These are phyloP conservation scores for Dorcus parallelipipedus DNA, from an alignment of 2,888 invertebrate species.

Conservation along the genomic window DNA sequence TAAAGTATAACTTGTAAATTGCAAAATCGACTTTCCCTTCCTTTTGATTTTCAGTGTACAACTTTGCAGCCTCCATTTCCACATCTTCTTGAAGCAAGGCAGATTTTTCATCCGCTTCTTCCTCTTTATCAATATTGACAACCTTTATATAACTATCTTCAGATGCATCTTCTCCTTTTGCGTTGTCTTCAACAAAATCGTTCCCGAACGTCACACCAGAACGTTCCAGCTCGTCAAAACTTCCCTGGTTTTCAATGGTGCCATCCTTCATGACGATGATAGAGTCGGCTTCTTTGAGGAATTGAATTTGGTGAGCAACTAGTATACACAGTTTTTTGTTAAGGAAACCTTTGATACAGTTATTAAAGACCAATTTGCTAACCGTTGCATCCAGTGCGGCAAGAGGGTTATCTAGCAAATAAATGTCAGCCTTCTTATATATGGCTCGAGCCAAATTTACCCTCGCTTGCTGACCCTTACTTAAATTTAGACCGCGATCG, in stretches of 20 bases:
- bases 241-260: slow-evolving; percentile 26
- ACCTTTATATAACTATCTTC: slow-evolving; percentile 23
- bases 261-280: slow-evolving; percentile 56
- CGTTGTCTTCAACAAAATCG: slow-evolving; percentile 14
- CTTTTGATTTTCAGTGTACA: slow-evolving; percentile 14
- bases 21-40: slow-evolving; percentile 29
- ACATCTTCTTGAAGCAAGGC: not conserved
- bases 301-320: slow-evolving; percentile 65
- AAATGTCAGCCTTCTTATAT: slow-evolving; percentile 70
- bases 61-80: not conserved
- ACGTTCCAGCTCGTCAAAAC: slow-evolving; percentile 4
- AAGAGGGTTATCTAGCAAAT: slow-evolving; percentile 72
- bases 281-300: slow-evolving; percentile 50
- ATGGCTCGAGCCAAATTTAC: slow-evolving; percentile 72
- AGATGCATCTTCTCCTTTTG: slow-evolving; percentile 1
- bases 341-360: slow-evolving; percentile 60
- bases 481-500: slow-evolving; percentile 72
- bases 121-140: not conserved
- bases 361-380: slow-evolving; percentile 64
- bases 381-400: slow-evolving; percentile 75
- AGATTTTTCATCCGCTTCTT: not conserved
- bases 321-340: slow-evolving; percentile 57
- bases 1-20: slow-evolving; percentile 31
- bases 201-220: slow-evolving; percentile 8
- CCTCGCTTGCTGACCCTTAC: slow-evolving; percentile 78